Base-by-base conservation (phyloP, 2,113 vertebrate species). In the Cryptotis parvus region DNA sequence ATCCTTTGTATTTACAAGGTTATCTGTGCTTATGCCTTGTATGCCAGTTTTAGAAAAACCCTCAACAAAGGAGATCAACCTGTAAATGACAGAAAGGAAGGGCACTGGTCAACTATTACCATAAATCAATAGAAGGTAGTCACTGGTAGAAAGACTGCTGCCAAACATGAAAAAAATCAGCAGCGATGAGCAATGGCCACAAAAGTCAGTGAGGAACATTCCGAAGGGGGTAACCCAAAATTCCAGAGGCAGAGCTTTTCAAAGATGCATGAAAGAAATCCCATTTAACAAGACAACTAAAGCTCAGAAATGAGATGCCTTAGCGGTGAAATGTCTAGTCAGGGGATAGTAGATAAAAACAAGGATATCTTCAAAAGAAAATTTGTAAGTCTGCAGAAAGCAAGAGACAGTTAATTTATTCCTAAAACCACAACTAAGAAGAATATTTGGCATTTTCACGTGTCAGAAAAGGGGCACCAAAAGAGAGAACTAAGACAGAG, bases 101-200 rank as follows among this genome's bases (percentile, higher is more conserved):
- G 70, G 27, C 0, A 4, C 55, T 91, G 84, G n/a, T n/a, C 68
- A 90, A 33, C 31, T 88, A 81, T 92, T 43, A 74, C 16, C 82
- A 87, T 87, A 92, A 93, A 61, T 70, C 80, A 91, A 58, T 89
- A 92, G 94, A 94, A 97, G 82, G 0, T 63, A 94, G 72, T 94
- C 41, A 80, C 12, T 4, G 31, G 29, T 9, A 94, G 88, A 81
- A 90, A 94, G 82, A 15, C 61, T 70, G 74, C 83, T 89, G 84
- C 89, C 49, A 94, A 10, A 77, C 65, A 84, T 75, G 81, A 11
- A 15, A 52, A 76, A 70, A 68, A 31, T 52, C 78, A 68, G 41
- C 22, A 89, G 35, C 37, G 79, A 73, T 37, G 41, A 63, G 27
- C n/a, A 78, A 87, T 83, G 55, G 9, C 77, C 90, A 92, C 72